Conservation (phyloP, 2,113 vertebrate species). For the human (Homo sapiens) region DNA sequence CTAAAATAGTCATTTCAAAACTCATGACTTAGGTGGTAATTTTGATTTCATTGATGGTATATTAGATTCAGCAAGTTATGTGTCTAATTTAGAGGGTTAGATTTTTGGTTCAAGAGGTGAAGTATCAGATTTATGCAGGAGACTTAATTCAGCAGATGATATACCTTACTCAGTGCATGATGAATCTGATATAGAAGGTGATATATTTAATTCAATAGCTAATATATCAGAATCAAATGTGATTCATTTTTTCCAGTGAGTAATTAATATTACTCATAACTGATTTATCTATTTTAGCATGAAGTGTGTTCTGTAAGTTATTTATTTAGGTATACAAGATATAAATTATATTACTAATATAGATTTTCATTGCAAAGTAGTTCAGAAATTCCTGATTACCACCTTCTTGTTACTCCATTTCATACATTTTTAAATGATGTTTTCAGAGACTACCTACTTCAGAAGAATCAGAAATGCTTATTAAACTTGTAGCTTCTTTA, state of each 20-base stretch:
- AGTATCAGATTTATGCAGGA: conserved; percentile 48
- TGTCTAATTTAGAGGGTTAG: conserved; percentile 59
- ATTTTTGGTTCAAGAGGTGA: conserved; percentile 65
- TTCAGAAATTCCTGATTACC: neutral
- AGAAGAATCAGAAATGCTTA: neutral
- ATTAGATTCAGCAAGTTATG: conserved; percentile 69
- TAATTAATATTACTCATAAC: conserved; percentile 50
- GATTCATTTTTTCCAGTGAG: neutral
- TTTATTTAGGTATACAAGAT: conserved; percentile 26
- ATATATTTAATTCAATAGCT: conserved; percentile 21
- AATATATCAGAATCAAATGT: neutral
- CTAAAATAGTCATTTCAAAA: conserved; percentile 26
- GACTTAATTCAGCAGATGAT: conserved; percentile 40
- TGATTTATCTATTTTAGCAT: conserved; percentile 40
- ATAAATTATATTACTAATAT: conserved; percentile 29
- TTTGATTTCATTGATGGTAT: conserved; percentile 71
- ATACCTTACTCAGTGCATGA: conserved; percentile 21
- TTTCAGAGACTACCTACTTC: neutral
- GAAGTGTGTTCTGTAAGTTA: conserved; percentile 25
- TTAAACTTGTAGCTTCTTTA: neutral
- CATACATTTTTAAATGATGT: neutral
- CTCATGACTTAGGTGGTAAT: conserved; percentile 60
- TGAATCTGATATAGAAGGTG: neutral
- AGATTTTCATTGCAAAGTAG: conserved; percentile 49
- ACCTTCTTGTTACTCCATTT: neutral